A percentile compares a stretch with the other conserved stretches of the same genome.
These are phyloP conservation scores for Ptilonorhynchus violaceus DNA, from an alignment of 2,113 vertebrate genomes.

Conservation along the genomic window DNA sequence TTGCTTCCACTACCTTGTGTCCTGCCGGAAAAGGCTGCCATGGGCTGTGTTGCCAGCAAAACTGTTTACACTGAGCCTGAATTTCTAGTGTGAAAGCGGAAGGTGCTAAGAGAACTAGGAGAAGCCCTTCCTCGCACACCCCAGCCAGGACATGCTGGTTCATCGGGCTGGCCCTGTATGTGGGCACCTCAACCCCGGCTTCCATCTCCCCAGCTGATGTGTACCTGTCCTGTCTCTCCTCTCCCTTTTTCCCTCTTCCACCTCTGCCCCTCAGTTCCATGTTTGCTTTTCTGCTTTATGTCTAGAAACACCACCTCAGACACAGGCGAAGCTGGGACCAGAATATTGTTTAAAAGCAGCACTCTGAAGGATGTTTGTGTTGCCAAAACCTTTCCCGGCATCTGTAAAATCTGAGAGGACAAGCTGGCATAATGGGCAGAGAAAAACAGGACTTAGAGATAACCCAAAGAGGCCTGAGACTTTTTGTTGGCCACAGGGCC, in stretches of 20 bases:
- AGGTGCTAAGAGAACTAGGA: neutral
- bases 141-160: neutral
- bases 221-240: neutral
- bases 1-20: fast-evolving
- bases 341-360: neutral
- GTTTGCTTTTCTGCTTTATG: neutral
- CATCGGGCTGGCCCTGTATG: fast-evolving
- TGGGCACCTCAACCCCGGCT: fast-evolving
- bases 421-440: neutral
- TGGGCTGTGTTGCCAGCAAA: neutral
- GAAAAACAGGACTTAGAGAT: neutral
- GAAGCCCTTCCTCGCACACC: fast-evolving
- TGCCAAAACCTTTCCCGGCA: neutral
- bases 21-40: neutral
- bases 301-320: neutral
- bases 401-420: slow-evolving; percentile 2
- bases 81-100: neutral
- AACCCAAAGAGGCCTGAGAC: neutral
- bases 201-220: neutral
- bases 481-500: neutral
- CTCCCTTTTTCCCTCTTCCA: neutral
- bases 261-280: neutral
- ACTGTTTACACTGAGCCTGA: neutral
- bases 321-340: neutral
- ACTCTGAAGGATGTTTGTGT: neutral